Conservation (phyloP, 2,888 invertebrate genomes). For the Meteorus cinctellus region DNA sequence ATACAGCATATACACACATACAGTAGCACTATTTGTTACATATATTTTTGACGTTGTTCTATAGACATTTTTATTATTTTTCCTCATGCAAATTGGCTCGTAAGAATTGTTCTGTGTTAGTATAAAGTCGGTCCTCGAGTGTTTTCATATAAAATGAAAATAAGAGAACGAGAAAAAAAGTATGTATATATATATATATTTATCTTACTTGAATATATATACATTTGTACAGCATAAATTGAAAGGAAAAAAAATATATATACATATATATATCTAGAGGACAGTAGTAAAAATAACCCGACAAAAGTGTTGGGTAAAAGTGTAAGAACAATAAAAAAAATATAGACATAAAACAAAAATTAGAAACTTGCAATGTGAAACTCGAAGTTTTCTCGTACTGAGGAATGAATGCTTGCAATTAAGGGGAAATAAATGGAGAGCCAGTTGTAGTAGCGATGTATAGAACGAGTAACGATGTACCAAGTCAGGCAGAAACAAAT, state of each 20-base stretch:
- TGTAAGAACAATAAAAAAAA: not conserved
- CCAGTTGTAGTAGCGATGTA: slow-evolving; percentile 15
- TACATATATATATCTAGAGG: not conserved
- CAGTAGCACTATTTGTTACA: slow-evolving; percentile 15
- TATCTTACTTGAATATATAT: not conserved
- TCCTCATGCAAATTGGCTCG: slow-evolving; percentile 50
- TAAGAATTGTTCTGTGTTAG: not conserved
- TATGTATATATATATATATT: not conserved
- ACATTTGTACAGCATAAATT: not conserved
- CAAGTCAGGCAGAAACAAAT: slow-evolving; percentile 6
- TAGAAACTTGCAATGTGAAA: slow-evolving; percentile 7
- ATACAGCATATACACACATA: slow-evolving; percentile 28
- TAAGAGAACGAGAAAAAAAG: slow-evolving; percentile 19
- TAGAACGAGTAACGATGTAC: not conserved
- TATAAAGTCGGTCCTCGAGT: not conserved
- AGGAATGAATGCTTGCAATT: slow-evolving; percentile 28
- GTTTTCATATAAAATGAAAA: slow-evolving; percentile 33
- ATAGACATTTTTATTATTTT: slow-evolving; percentile 37
- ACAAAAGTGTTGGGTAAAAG: not conserved
- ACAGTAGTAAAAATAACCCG: slow-evolving; percentile 31
- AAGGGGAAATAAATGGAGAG: slow-evolving; percentile 32
- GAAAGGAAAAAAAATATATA: not conserved
- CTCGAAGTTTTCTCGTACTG: slow-evolving; percentile 21
- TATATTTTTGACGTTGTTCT: slow-evolving; percentile 34
- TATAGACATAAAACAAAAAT: slow-evolving; percentile 10